A percentile compares a stretch with the other conserved stretches of the same genome.
Evolutionary conservation across 2,888 invertebrate species (phyloP).

Genomic region (Sminthurides aquaticus): DNA sequence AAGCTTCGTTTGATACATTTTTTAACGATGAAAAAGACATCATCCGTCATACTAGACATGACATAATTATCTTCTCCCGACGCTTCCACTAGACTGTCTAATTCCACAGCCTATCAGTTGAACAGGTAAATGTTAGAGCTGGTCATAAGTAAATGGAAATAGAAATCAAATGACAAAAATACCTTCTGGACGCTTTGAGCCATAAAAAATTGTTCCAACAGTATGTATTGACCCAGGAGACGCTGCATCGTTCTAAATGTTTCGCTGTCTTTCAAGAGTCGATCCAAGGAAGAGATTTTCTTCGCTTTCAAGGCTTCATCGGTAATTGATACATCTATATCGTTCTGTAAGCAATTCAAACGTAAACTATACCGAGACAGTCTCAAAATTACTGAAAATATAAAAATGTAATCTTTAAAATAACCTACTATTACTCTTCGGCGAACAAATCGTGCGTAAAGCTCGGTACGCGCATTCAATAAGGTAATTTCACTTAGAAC

Average conservation of each 20-base stretch:
- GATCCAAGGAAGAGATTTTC: slow-evolving; percentile 54
- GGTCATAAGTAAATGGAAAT: too few species aligned
- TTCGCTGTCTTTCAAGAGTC: slow-evolving; percentile 63
- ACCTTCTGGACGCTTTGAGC: slow-evolving; percentile 82
- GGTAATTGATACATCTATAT: slow-evolving; percentile 56
- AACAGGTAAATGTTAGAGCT: neutral
- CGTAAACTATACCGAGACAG: neutral
- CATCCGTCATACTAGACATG: slow-evolving; percentile 85
- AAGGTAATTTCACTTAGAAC: slow-evolving; percentile 83
- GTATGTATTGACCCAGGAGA: slow-evolving; percentile 76
- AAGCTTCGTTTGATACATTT: slow-evolving; percentile 92
- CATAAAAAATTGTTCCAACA: slow-evolving; percentile 89
- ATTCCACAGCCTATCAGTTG: slow-evolving; percentile 68
- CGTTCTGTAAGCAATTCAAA: slow-evolving; percentile 49
- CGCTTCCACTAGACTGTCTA: slow-evolving; percentile 67
- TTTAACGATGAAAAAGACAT: slow-evolving; percentile 92
- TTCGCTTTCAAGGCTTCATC: slow-evolving; percentile 50
- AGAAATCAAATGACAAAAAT: neutral
- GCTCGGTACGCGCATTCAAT: slow-evolving; percentile 79
- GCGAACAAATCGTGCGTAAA: slow-evolving; percentile 81
- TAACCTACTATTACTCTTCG: slow-evolving; percentile 61
- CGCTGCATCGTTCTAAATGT: slow-evolving; percentile 72
- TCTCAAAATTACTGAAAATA: neutral
- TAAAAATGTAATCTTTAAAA: neutral
- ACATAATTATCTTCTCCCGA: slow-evolving; percentile 50